Evolutionary conservation across 2,113 vertebrate species (phyloP), one percentile per base, ranked within the genome.

Genomic region (Aythya baeri): DNA sequence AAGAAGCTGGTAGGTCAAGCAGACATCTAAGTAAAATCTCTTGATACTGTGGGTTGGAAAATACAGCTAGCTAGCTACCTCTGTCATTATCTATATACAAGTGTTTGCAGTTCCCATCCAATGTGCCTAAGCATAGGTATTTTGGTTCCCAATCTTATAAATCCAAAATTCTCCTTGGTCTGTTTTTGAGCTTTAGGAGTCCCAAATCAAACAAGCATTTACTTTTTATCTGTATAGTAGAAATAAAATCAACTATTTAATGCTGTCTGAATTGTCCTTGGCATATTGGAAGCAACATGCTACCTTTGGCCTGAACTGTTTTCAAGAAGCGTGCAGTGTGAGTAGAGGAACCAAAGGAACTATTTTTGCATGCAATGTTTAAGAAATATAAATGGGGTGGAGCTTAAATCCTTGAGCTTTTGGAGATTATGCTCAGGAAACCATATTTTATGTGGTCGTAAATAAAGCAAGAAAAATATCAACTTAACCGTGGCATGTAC

Each of bases 381-480:
- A 94, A 91, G 86, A 80, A 91, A 93, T 85, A 93, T 94, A 95
- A 95, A 95, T 79, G 70, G 86, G 96, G 96, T 97, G 94, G 96
- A 94, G 88, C 79, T 95, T 96, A 95, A 97, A 96, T 86, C 91
- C 96, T 80, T 80, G 88, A 87, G 83, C 81, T 95, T 91, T 78
- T 90, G 86, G 87, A 96, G 92, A 96, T 97, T 96, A 93, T 91
- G 73, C 65, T 95, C 96, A 96, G 94, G 96, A 97, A 97, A 92
- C 94, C 93, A 78, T 97, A 91, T 80, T 97, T 97, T 95, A 96
- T 96, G 94, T 96, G 92, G 91, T 83, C 96, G 92, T 97, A 97
- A 97, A 97, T 97, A 96, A 97, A 96, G 87, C 83, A 96, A 96
- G 83, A 95, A 97, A 96, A 97, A 96, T 95, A 96, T 91, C 89